Percentiles rank a stretch among this genome's conserved stretches.
Conservation (phyloP, 2,113 vertebrate genomes). For the Garra rufa region DNA sequence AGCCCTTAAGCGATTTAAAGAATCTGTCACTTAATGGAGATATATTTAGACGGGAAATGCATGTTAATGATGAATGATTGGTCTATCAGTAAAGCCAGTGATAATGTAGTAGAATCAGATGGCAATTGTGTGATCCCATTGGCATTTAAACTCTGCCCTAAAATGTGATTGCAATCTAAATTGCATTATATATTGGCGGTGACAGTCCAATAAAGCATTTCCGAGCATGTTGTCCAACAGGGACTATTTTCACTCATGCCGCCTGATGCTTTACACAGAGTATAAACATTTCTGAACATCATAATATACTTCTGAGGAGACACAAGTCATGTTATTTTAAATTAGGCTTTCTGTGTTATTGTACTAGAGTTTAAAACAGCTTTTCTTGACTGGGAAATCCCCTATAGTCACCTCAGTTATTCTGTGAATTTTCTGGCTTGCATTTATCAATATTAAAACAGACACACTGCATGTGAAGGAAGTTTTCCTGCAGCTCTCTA, state of each 20-base stretch:
- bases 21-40: conserved; percentile 7
- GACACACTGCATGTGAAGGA: neutral
- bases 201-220: conserved; percentile 14
- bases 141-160: conserved; percentile 11
- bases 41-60: conserved; percentile 4
- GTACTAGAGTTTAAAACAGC: neutral
- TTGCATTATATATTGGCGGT: conserved; percentile 1
- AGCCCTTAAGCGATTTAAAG: neutral
- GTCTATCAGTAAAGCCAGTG: neutral
- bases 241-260: neutral
- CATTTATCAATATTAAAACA: conserved; percentile 23
- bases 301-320: neutral
- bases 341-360: neutral
- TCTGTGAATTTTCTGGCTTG: neutral
- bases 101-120: conserved; percentile 21
- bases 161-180: conserved; percentile 22
- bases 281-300: conserved; percentile 9
- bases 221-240: neutral
- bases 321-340: neutral
- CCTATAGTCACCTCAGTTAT: neutral
- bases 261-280: neutral
- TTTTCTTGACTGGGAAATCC: neutral
- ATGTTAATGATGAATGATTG: conserved; percentile 17
- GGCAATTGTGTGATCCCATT: conserved; percentile 11
- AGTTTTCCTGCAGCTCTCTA: neutral